These are phyloP conservation scores for Fistularia commersonii DNA, from an alignment of 2,797 vertebrate genomes.

Conservation along the genomic window DNA sequence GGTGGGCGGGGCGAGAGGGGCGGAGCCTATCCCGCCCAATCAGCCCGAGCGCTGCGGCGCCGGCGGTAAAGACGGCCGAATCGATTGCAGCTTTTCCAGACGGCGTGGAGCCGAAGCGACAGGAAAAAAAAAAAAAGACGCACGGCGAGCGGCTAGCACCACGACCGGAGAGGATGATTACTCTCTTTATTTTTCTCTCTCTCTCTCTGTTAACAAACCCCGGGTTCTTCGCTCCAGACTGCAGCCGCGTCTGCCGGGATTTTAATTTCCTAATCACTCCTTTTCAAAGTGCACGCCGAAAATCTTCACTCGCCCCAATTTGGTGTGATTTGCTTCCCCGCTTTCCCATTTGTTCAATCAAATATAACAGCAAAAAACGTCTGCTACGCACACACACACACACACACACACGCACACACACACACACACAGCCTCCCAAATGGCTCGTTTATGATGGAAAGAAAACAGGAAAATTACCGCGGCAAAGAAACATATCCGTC, in stretches of 20 bases:
- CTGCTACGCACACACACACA: too few relatives aligned
- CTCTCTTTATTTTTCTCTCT: too few relatives aligned
- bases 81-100: too few relatives aligned
- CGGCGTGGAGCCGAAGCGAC: too few relatives aligned
- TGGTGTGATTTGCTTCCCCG: constrained; percentile 42
- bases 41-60: too few relatives aligned
- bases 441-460: constrained; percentile 52
- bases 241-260: constrained; percentile 11
- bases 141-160: too few relatives aligned
- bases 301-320: constrained; percentile 31
- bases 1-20: too few relatives aligned
- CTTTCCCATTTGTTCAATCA: constrained; percentile 55
- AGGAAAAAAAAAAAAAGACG: too few relatives aligned
- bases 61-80: too few relatives aligned
- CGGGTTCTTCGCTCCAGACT: constrained; percentile 9
- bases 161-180: too few relatives aligned
- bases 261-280: constrained; percentile 36
- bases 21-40: too few relatives aligned
- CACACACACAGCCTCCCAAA: constrained; percentile 37
- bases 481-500: constrained; percentile 22
- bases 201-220: too few relatives aligned
- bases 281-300: constrained; percentile 41
- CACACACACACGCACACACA: constrained; percentile 30
- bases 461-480: constrained; percentile 41
- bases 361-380: constrained; percentile 52